Conservation (phyloP, 2,888 invertebrate genomes). For the Dynastes tityus region DNA sequence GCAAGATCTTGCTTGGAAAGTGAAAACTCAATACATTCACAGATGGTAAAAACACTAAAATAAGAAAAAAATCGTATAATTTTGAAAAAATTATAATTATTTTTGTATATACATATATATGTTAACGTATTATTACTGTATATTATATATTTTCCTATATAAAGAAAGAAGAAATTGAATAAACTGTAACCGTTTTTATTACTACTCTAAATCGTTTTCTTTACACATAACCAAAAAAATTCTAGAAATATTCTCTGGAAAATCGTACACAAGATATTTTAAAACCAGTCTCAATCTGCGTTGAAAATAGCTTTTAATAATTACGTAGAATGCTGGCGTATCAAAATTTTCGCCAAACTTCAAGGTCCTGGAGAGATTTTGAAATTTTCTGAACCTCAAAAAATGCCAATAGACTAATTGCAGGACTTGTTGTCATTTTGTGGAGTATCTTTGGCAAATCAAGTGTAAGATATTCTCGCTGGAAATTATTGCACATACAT, state of each 20-base stretch:
- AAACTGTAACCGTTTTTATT: constrained; percentile 36
- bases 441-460: too few species aligned
- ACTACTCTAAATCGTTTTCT: neutral
- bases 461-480: too few species aligned
- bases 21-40: constrained; percentile 64
- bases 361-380: neutral
- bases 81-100: constrained; percentile 17
- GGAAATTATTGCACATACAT: too few species aligned
- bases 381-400: neutral
- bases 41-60: neutral
- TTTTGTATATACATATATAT: constrained; percentile 19
- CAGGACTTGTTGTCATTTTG: too few species aligned
- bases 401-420: too few species aligned
- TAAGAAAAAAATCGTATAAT: neutral
- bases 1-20: constrained; percentile 94
- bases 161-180: neutral
- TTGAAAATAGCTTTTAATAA: constrained; percentile 17
- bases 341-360: neutral
- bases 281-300: neutral
- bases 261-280: neutral
- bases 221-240: neutral
- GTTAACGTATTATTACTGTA: constrained; percentile 5
- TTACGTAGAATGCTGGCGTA: neutral
- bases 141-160: constrained; percentile 35
- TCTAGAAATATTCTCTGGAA: neutral